Percentiles rank a stretch among this genome's conserved stretches.
phyloP scores from a whole-genome alignment of 2,888 invertebrate species.

The Drosophila greeni region DNA sequence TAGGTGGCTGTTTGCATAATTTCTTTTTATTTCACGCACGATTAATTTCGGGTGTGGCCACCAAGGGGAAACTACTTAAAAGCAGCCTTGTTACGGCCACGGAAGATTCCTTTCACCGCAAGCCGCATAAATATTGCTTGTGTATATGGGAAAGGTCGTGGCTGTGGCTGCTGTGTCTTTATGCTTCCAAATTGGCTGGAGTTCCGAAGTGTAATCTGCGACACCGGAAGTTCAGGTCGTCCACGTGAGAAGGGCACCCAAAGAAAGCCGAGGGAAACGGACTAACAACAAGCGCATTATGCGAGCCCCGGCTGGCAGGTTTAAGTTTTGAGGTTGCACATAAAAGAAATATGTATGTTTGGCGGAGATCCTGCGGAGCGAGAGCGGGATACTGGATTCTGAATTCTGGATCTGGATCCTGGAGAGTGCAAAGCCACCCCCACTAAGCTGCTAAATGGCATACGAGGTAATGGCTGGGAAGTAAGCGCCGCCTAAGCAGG shows the following conservation, averaged over 20 bases:
- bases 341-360: slow-evolving; percentile 60
- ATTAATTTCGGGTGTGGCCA: slow-evolving; percentile 51
- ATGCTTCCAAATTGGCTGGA: slow-evolving; percentile 47
- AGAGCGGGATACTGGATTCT: slow-evolving; percentile 3
- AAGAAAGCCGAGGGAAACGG: slow-evolving; percentile 38
- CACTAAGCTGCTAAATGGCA: slow-evolving; percentile 68
- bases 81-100: slow-evolving; percentile 27
- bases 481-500: slow-evolving; percentile 68
- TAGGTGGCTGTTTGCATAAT: slow-evolving; percentile 62
- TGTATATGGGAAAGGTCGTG: slow-evolving; percentile 74
- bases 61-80: slow-evolving; percentile 40
- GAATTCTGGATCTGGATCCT: slow-evolving; percentile 2
- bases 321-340: slow-evolving; percentile 67
- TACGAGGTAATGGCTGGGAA: slow-evolving; percentile 63
- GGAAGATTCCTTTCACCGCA: slow-evolving; percentile 40
- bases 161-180: slow-evolving; percentile 62
- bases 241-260: slow-evolving; percentile 51
- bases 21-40: slow-evolving; percentile 73
- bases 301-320: slow-evolving; percentile 47
- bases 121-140: slow-evolving; percentile 60
- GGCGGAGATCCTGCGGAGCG: slow-evolving; percentile 11
- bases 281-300: slow-evolving; percentile 38
- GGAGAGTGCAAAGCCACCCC: slow-evolving; percentile 43
- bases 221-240: slow-evolving; percentile 54
- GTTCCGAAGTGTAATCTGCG: slow-evolving; percentile 51